Conservation (phyloP, 2,888 invertebrate genomes). For the Palloptera scutellata region DNA sequence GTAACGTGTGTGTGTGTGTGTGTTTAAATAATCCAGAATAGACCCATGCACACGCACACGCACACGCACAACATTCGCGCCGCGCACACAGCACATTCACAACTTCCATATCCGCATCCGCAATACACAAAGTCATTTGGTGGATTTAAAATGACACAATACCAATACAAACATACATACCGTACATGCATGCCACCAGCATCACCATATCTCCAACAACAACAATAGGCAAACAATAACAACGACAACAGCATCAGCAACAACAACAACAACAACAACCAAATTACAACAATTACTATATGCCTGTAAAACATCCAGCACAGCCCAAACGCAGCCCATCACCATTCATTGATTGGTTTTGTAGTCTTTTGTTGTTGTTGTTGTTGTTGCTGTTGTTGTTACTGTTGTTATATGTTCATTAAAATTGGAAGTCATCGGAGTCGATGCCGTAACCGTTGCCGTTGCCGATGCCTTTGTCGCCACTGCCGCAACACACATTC, state of each 20-base stretch:
- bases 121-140: neutral
- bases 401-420: neutral
- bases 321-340: conserved; percentile 6
- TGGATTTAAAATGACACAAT: no score
- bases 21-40: no score
- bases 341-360: conserved; percentile 2
- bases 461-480: neutral
- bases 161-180: no score
- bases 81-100: conserved; percentile 1
- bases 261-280: neutral
- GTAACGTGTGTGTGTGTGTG: no score
- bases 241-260: neutral
- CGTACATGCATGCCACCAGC: no score
- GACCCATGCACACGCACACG: neutral
- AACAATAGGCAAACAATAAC: neutral
- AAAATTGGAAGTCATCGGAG: neutral
- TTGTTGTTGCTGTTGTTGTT: neutral
- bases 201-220: neutral
- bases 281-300: no score
- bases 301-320: no score
- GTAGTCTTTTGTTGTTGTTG: neutral
- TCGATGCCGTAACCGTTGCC: neutral
- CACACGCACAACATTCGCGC: neutral
- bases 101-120: neutral
- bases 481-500: neutral